Base-by-base conservation (phyloP, 1,140 invertebrate species). In the Drosophila sechellia region DNA sequence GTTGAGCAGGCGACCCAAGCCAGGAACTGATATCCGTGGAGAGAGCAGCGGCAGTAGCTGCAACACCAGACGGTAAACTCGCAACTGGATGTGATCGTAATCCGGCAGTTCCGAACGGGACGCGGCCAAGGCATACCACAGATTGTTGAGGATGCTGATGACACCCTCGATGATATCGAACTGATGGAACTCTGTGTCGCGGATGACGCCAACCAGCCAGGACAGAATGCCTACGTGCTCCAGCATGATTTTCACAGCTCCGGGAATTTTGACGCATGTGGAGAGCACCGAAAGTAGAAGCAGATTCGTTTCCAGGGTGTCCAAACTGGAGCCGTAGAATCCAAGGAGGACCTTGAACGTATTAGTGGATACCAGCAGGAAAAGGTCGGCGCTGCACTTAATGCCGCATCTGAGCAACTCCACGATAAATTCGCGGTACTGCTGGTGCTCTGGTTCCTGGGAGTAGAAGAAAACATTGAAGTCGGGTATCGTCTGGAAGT, bases 391-490 rank as follows among this genome's bases (percentile, higher is more conserved):
- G 45, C 93, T 92, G 39, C 93, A 93, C 64, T 93, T 94, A 34
- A 95, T 92, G 31, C 96, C 95, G 86, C 95, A 94, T 5, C 93
- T 81, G 17, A 96, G 91, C 8, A 95, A 90, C 80, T 94, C 92
- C 11, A 96, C 92, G 37, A 96, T 95, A 93, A 96, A 96, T 56
- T 93, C 90, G 40, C 95, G 93, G 63, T 95, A 94, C 5, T 91
- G 81, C 45, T 91, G 92, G 69, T 94, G 93, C 40, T 96, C 93
- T 2, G 95, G 90, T 59, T 95, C 94, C 6, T 94, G 93, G 48
- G 94, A 95, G 77, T 96, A 94, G 59, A 96, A 94, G 25, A 96
- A 93, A 42, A 94, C 94, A 54, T 95, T 94, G 74, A 96, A 94
- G 90, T 96, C 96, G 1, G 96, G 96, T 71, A 96, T 94, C 22